Conservation (phyloP, 2,797 vertebrate genomes). For the Tiaroga cobitis region DNA sequence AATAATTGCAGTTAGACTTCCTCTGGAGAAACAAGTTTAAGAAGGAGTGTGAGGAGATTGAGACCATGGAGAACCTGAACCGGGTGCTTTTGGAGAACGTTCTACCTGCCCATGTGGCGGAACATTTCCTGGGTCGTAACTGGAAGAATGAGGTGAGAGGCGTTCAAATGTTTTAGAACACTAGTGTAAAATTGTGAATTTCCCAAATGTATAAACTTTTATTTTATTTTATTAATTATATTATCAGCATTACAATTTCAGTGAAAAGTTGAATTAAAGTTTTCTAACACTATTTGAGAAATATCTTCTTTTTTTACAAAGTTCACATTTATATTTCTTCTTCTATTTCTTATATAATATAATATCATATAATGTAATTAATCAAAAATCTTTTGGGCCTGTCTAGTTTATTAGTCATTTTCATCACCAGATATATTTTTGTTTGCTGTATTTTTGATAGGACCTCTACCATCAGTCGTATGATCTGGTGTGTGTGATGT, state of each 20-base stretch:
- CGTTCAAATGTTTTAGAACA: neutral
- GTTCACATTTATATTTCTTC: too few relatives aligned
- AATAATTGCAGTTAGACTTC: slow-evolving; percentile 99
- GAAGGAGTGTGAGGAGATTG: slow-evolving; percentile 98
- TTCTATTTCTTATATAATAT: too few relatives aligned
- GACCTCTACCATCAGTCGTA: slow-evolving; percentile 97
- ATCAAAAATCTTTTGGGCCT: neutral
- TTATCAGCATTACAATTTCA: too few relatives aligned
- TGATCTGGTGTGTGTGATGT: slow-evolving; percentile 97
- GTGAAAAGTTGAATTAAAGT: neutral
- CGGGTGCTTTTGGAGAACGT: slow-evolving; percentile 96
- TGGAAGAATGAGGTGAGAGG: slow-evolving; percentile 93
- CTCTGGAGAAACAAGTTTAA: slow-evolving; percentile 99
- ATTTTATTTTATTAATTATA: neutral
- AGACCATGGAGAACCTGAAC: slow-evolving; percentile 99
- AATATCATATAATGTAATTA: neutral
- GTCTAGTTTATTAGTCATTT: neutral
- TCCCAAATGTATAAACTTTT: neutral
- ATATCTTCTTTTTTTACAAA: too few relatives aligned
- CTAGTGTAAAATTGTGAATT: neutral
- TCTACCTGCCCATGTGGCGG: slow-evolving; percentile 92
- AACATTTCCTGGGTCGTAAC: slow-evolving; percentile 95
- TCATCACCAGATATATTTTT: slow-evolving; percentile 33
- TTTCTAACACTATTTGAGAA: neutral
- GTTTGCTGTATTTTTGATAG: slow-evolving; percentile 71